Evolutionary conservation across 2,888 invertebrate genomes (phyloP).

Genomic region (Lasioglossum vierecki): DNA sequence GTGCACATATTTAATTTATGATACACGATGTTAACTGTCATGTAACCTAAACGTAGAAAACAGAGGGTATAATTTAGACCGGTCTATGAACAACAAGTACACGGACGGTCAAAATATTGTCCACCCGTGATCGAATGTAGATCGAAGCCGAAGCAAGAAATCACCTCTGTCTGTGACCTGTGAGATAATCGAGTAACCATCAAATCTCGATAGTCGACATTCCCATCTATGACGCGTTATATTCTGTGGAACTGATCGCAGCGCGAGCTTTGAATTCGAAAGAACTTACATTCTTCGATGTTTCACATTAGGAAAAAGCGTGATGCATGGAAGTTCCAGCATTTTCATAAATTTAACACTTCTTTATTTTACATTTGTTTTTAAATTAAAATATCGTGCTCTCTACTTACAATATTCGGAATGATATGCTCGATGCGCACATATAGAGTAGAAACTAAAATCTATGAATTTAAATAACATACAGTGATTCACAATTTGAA

Average conservation of each 20-base stretch:
- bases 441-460: conserved; percentile 26
- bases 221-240: not conserved
- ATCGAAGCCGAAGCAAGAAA: not conserved
- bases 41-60: conserved; percentile 18
- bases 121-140: not conserved
- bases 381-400: conserved; percentile 28
- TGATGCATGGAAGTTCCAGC: not conserved
- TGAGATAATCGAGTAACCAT: not conserved
- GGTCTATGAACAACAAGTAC: conserved; percentile 17
- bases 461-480: conserved; percentile 17
- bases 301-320: not conserved
- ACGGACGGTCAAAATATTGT: conserved; percentile 5
- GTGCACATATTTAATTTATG: not conserved
- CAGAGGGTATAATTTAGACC: not conserved
- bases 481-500: conserved; percentile 14
- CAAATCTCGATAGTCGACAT: not conserved
- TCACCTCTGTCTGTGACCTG: not conserved
- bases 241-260: not conserved
- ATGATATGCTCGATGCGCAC: conserved; percentile 24
- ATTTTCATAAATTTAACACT: conserved; percentile 10
- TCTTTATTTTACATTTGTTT: conserved; percentile 18
- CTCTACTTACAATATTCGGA: conserved; percentile 26
- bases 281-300: not conserved
- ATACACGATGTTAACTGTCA: conserved; percentile 18
- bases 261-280: not conserved